These are phyloP conservation scores for Drosophila triauraria DNA, from an alignment of 1,140 invertebrate genomes.

Conservation along the genomic window DNA sequence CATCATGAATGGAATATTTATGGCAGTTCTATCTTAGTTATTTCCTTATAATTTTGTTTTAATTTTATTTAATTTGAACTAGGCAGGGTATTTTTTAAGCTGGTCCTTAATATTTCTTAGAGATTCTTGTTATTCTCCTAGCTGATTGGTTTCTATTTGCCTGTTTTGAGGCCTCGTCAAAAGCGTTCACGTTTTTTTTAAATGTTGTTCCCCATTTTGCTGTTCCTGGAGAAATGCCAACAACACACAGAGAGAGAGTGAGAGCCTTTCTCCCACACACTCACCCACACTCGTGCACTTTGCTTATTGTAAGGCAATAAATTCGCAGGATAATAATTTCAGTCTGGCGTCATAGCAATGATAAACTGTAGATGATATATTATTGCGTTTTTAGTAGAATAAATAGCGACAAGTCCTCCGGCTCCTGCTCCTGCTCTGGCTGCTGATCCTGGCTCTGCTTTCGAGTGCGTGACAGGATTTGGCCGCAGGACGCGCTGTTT, in stretches of 20 bases:
- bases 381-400: conserved; percentile 82
- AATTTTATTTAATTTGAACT: not conserved
- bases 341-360: conserved; percentile 84
- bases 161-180: conserved; percentile 64
- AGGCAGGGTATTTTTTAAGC: not conserved
- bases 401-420: conserved; percentile 62
- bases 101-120: not conserved
- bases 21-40: not conserved
- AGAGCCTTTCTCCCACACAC: conserved; percentile 7
- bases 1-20: not conserved
- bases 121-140: not conserved
- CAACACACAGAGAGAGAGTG: conserved; percentile 14
- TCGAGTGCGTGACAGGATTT: conserved; percentile 43
- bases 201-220: conserved; percentile 45
- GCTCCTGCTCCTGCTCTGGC: not conserved
- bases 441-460: conserved; percentile 3
- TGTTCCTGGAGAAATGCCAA: conserved; percentile 34
- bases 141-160: conserved; percentile 17
- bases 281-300: conserved; percentile 51
- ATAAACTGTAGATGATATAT: conserved; percentile 85
- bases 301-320: conserved; percentile 84
- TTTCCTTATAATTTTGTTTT: not conserved
- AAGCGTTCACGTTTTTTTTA: conserved; percentile 50
- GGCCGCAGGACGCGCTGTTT: conserved; percentile 40
- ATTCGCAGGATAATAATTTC: conserved; percentile 84